phyloP scores from a whole-genome alignment of 2,113 vertebrate species.

The Poeciliopsis retropinna region DNA sequence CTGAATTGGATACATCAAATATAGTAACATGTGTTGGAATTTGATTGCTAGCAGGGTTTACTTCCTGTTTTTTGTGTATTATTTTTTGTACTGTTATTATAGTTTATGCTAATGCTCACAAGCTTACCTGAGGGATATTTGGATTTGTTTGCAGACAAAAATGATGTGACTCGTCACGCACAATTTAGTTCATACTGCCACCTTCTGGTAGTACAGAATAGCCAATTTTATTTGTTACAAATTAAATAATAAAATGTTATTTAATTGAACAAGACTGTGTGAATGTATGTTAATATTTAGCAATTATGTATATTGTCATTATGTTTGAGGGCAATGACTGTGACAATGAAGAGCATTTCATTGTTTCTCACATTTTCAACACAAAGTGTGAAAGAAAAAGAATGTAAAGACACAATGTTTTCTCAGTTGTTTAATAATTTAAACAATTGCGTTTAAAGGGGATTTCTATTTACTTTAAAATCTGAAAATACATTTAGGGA shows the following conservation, averaged over 20 bases:
- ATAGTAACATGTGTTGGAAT: too few species aligned
- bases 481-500: neutral
- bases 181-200: neutral
- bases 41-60: too few species aligned
- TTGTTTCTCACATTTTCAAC: neutral
- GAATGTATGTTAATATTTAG: neutral
- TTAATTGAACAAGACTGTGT: neutral
- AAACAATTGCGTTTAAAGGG: neutral
- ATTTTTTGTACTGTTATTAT: too few species aligned
- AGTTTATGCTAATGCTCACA: too few species aligned
- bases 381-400: neutral
- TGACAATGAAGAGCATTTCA: neutral
- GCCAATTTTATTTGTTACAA: neutral
- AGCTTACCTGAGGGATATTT: neutral
- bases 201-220: neutral
- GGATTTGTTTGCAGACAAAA: neutral
- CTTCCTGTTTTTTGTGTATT: too few species aligned
- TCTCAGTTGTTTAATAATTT: neutral
- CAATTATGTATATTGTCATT: neutral
- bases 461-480: neutral
- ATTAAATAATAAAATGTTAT: neutral
- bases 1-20: too few species aligned
- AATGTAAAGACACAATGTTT: neutral
- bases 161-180: neutral
- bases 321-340: neutral